phyloP scores from a whole-genome alignment of 2,113 vertebrate species.

The Anguilla japonica region DNA sequence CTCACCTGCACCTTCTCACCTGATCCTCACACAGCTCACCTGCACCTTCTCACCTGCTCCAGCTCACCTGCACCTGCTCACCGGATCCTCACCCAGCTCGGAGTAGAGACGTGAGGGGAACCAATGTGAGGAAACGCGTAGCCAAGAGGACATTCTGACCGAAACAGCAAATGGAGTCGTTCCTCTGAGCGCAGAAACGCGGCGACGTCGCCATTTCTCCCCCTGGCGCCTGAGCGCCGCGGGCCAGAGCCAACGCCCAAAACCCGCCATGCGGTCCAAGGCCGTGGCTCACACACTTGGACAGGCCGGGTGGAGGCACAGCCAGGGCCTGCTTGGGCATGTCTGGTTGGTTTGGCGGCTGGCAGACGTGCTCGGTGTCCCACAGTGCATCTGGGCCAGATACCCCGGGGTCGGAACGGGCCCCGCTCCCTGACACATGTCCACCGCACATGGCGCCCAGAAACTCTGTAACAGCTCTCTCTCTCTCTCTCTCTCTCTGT shows the following conservation, averaged over 20 bases:
- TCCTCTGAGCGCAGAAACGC: too few relatives aligned
- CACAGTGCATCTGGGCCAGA: conserved; percentile 13
- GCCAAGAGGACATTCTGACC: background rate
- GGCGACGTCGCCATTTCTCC: too few relatives aligned
- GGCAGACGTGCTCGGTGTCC: background rate
- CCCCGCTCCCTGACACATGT: conserved; percentile 53
- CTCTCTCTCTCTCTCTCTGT: background rate
- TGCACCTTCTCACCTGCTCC: too few relatives aligned
- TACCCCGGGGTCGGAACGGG: conserved; percentile 46
- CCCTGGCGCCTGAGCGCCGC: background rate
- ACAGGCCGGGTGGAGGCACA: background rate
- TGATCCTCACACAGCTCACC: background rate
- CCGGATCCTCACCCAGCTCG: background rate
- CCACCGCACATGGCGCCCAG: conserved; percentile 43
- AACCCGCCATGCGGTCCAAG: background rate
- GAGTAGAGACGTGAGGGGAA: background rate
- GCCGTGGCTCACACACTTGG: background rate
- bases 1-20: background rate
- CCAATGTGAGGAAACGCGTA: background rate
- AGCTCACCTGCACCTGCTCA: background rate
- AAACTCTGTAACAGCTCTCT: background rate
- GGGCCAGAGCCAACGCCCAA: background rate
- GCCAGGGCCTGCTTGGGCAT: conserved; percentile 15
- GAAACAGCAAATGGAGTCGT: background rate
- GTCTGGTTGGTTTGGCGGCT: conserved; percentile 6